These are phyloP conservation scores for Drosophila oshimai DNA, from an alignment of 1,140 invertebrate species.

Conservation along the genomic window DNA sequence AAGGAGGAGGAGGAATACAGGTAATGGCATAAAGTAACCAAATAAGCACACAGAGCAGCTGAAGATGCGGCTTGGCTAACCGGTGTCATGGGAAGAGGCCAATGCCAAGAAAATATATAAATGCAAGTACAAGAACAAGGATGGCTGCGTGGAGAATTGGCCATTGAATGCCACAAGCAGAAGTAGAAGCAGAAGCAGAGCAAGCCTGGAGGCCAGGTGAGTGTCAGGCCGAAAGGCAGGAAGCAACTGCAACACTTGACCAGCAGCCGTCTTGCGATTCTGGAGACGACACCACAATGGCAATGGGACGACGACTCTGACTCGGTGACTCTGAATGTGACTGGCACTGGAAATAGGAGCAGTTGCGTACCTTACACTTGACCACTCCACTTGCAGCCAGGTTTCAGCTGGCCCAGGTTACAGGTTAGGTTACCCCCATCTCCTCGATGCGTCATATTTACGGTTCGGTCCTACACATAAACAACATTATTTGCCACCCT, in stretches of 20 bases:
- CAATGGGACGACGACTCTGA: background rate
- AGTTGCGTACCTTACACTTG: conserved; percentile 52
- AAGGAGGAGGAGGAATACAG: conserved; percentile 7
- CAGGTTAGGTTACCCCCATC: background rate
- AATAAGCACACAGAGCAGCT: conserved; percentile 60
- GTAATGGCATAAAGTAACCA: conserved; percentile 75
- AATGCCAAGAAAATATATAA: conserved; percentile 30
- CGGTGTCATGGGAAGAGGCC: conserved; percentile 65
- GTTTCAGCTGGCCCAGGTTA: conserved; percentile 20
- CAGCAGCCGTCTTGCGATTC: conserved; percentile 23
- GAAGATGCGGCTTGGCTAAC: conserved; percentile 22
- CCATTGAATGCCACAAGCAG: conserved; percentile 43
- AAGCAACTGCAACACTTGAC: conserved; percentile 36
- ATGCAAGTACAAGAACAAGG: conserved; percentile 30
- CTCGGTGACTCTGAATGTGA: background rate
- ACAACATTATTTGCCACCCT: conserved; percentile 73
- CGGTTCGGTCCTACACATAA: conserved; percentile 70
- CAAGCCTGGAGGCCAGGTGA: conserved; percentile 34
- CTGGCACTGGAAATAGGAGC: conserved; percentile 20
- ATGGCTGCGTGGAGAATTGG: conserved; percentile 68
- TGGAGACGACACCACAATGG: conserved; percentile 47
- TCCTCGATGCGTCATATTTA: conserved; percentile 69
- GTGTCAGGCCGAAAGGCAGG: conserved; percentile 47
- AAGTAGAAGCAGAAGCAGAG: conserved; percentile 5
- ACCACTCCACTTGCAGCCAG: conserved; percentile 48